A percentile compares a stretch with the other conserved stretches of the same genome.
phyloP scores from a whole-genome alignment of 2,113 vertebrate species.

The Labrus mixtus region DNA sequence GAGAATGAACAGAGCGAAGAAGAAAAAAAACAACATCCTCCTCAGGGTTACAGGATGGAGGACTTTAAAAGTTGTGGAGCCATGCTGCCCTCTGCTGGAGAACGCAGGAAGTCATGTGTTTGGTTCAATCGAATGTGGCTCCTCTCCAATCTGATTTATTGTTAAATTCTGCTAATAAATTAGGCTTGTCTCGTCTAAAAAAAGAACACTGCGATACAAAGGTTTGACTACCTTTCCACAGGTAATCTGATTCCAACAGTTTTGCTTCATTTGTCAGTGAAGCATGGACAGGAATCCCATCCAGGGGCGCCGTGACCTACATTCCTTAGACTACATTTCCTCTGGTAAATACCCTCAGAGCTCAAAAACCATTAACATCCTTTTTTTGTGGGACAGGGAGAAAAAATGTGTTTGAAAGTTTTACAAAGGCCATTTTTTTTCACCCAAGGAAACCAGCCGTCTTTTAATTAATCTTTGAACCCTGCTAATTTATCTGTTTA shows the following conservation, averaged over 20 bases:
- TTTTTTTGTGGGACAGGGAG: conserved; percentile 40
- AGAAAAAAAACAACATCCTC: conserved; percentile 59
- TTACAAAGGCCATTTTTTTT: conserved; percentile 55
- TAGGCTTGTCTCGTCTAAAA: conserved; percentile 3
- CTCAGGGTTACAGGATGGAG: conserved; percentile 31
- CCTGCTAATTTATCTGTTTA: conserved; percentile 79
- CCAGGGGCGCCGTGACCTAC: conserved; percentile 68
- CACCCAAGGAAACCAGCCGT: conserved; percentile 63
- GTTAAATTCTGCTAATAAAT: conserved; percentile 44
- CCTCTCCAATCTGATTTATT: background rate
- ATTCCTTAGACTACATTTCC: conserved; percentile 68
- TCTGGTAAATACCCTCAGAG: conserved; percentile 64
- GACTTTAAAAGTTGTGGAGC: conserved; percentile 53
- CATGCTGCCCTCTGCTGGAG: conserved; percentile 83
- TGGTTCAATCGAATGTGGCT: conserved; percentile 30
- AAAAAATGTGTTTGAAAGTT: conserved; percentile 55
- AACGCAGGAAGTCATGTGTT: background rate
- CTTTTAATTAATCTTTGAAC: conserved; percentile 82
- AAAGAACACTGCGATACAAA: conserved; percentile 14
- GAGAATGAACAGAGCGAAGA: conserved; percentile 60
- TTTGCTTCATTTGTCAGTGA: conserved; percentile 55
- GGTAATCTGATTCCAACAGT: conserved; percentile 48
- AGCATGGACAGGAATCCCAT: conserved; percentile 54
- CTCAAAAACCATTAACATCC: conserved; percentile 63
- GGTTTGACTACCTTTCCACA: conserved; percentile 30